Evolutionary conservation across 2,113 vertebrate species (phyloP).

Genomic region (Anolis sagrei): DNA sequence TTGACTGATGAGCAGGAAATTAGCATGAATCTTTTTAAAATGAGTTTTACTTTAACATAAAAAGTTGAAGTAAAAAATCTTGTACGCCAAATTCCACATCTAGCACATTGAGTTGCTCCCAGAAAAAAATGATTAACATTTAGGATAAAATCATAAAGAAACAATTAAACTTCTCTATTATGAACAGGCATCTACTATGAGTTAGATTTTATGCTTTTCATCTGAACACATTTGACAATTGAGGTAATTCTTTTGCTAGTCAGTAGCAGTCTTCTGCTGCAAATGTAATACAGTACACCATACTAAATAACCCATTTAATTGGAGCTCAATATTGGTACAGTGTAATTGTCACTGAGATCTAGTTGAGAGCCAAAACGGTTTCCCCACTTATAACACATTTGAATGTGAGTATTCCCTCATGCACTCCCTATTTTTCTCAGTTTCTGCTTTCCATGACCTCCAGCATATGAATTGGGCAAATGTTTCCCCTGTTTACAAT

Average conservation of each 20-base stretch:
- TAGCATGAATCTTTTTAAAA: neutral
- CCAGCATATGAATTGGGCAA: neutral
- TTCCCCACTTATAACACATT: neutral
- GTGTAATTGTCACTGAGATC: neutral
- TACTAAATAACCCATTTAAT: neutral
- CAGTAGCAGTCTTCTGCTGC: neutral
- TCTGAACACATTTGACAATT: neutral
- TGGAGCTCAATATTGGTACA: neutral
- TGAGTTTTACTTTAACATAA: neutral
- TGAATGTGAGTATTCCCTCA: neutral
- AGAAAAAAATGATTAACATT: neutral
- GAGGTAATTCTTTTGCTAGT: neutral
- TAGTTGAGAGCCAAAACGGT: neutral
- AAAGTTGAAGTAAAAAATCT: neutral
- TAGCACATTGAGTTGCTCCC: neutral
- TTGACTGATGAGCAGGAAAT: neutral
- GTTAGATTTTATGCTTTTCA: neutral
- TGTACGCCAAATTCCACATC: neutral
- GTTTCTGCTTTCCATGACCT: neutral
- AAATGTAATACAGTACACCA: neutral
- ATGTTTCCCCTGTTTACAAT: too few species aligned
- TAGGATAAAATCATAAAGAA: neutral
- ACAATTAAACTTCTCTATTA: neutral
- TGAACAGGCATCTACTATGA: neutral
- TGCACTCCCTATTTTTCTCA: neutral